Evolutionary conservation across 2,888 invertebrate species (phyloP), one percentile per base, ranked within the genome.

Genomic region (Siphonodentalium dalli): DNA sequence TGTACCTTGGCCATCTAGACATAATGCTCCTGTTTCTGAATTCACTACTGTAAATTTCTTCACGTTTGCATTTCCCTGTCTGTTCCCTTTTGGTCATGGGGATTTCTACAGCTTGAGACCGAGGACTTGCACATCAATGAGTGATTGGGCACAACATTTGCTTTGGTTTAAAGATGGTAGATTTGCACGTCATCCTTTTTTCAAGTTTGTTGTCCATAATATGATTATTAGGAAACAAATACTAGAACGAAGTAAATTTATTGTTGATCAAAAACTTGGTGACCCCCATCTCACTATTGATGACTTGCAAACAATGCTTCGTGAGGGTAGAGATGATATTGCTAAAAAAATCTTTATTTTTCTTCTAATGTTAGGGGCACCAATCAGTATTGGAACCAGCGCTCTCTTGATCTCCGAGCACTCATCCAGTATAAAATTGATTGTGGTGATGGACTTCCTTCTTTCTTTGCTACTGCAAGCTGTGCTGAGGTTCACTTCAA

Each of bases 351-450:
- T 2, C 27, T 50, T 11, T 51, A 55, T 33, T 55, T 58, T 44
- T 41, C 53, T 26, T 53, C 58, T 6, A 39, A 15, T 35, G 29
- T 61, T 23, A 23, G 60, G 13, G 63, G 57, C 2, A 63, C 63
- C 29, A 24, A 29, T 3, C 54, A 60, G 33, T 63, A 63, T 33
- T 58, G 58, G 63, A 31, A 40, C 9, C 61, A 64, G 26, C 35
- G 60, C 29, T 11, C 39, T 18, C 55, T 50, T 41, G 62, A 62
- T 34, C 27, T 62, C 9, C 44, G 51, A 31, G 11, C 52, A 4
- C 33, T 64, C 13, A 55, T 64, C 11, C 63, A 64, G 26, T 66
- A 20, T 42, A 41, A 65, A 40, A 61, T 60, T 5, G 59, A 61
- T 53, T 42, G 55, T 37, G 57, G 59, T 4, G 29, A 50, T 13